Percentiles rank a stretch among this genome's conserved stretches.
These are phyloP conservation scores for Spheniscus humboldti DNA, from an alignment of 2,797 vertebrate species.

Conservation along the genomic window DNA sequence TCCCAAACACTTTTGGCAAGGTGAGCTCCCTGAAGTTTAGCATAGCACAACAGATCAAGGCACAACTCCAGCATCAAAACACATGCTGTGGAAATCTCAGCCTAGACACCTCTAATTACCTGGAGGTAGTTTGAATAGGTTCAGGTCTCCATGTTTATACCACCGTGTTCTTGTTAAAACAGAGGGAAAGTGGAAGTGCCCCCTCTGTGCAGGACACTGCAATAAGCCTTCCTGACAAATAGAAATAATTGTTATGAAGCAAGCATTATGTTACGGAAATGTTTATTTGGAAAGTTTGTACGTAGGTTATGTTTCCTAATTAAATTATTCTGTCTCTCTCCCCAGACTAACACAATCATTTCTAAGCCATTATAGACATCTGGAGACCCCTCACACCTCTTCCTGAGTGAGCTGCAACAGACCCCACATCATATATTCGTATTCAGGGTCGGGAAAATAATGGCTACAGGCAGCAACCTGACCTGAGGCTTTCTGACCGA, in stretches of 20 bases:
- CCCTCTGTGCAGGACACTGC: background rate
- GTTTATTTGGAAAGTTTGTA: slow-evolving; percentile 26
- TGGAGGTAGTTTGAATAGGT: background rate
- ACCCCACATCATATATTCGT: slow-evolving; percentile 8
- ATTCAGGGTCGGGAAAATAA: slow-evolving; percentile 22
- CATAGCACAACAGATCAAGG: background rate
- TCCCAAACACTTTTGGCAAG: background rate
- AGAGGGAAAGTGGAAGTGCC: background rate
- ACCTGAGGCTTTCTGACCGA: background rate
- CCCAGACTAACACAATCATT: slow-evolving; percentile 10
- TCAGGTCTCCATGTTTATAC: background rate
- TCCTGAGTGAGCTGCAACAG: slow-evolving; percentile 16
- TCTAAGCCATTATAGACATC: slow-evolving; percentile 16
- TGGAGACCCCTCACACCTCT: slow-evolving; percentile 37
- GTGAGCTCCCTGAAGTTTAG: slow-evolving; percentile 2
- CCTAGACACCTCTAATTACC: background rate
- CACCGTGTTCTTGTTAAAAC: background rate
- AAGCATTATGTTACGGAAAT: background rate
- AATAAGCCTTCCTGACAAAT: background rate
- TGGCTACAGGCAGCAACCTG: slow-evolving; percentile 11
- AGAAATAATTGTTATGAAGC: slow-evolving; percentile 5
- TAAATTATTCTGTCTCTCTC: background rate
- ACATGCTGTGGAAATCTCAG: slow-evolving; percentile 11
- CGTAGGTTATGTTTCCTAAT: slow-evolving; percentile 22
- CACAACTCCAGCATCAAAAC: slow-evolving; percentile 34